Base-by-base conservation (phyloP, 2,113 vertebrate species). In the Naja naja region DNA sequence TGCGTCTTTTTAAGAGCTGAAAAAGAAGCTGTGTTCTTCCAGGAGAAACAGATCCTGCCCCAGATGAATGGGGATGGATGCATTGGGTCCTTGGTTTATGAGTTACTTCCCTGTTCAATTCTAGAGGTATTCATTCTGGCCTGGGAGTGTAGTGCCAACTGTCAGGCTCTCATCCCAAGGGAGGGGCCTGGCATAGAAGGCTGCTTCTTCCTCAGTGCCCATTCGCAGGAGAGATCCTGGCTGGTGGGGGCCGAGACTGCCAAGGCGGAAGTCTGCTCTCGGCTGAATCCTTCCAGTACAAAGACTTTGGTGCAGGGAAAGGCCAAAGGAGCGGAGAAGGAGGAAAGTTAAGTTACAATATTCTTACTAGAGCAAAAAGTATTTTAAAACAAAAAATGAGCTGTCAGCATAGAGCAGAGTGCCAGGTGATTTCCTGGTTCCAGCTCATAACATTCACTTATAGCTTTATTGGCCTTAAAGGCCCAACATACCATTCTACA, bases 1-100 rank as follows among this genome's bases (percentile, higher is more conserved):
- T 49, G 94, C 85, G 9, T 74, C 94, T 88, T 94, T 96, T 96
- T 96, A 93, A 93, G 95, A 69, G 95, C 94, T 89, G 14, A 30
- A 49, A 87, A 49, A 47, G 45, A 7, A 60, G 23, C 22, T 2
- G 27, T 9, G 27, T 20, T 22, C 34, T 81, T 81, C 74, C n/a
- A 20, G 16, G n/a, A 74, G 8, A 74, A 39, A 74, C 4, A 74
- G n/a, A 34, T 39, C 69, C 74, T 43, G 7, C 34, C 34, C 34
- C 18, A 9, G 34, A 39, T 81, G 4, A 81, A 81, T 81, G 18
- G 18, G 18, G 34, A 9, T 22, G 34, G 74, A 3, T 8, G 20
- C 18, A 81, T 22, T 22, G 22, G 74, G 18, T 22, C 74, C 7
- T 81, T 39, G 16, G 20, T 39, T 39, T 39, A 22, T 43, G 34